These are phyloP conservation scores for Pandemis corylana DNA, from an alignment of 2,888 invertebrate genomes.

Conservation along the genomic window DNA sequence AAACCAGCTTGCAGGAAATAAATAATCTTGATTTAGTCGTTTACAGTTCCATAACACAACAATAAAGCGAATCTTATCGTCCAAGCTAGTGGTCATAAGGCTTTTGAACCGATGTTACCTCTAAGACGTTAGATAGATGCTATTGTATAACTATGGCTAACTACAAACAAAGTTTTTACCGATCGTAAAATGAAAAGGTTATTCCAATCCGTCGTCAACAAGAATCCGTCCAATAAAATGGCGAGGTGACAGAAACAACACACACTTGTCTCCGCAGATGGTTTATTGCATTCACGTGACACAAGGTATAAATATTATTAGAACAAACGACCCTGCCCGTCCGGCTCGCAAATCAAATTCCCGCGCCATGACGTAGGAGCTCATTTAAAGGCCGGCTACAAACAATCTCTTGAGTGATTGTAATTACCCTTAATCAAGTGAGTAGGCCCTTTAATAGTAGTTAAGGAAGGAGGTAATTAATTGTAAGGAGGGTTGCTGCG, in stretches of 20 bases:
- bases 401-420: conserved; percentile 10
- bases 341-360: neutral
- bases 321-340: neutral
- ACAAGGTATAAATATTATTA: neutral
- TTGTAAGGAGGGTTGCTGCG: conserved; percentile 12
- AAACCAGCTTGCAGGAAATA: too few species aligned
- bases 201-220: neutral
- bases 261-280: neutral
- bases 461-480: conserved; percentile 18
- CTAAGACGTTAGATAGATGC: too few species aligned
- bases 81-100: too few species aligned
- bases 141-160: too few species aligned
- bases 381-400: neutral
- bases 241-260: neutral
- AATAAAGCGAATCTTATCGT: too few species aligned
- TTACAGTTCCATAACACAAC: too few species aligned
- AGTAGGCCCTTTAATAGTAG: conserved; percentile 9
- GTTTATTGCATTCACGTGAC: neutral
- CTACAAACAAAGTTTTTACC: too few species aligned
- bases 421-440: conserved; percentile 22
- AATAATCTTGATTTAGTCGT: too few species aligned
- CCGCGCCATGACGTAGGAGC: neutral
- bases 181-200: too few species aligned
- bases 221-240: neutral
- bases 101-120: too few species aligned